phyloP scores from a whole-genome alignment of 2,888 invertebrate species.

The Omphaloscelis lunosa region DNA sequence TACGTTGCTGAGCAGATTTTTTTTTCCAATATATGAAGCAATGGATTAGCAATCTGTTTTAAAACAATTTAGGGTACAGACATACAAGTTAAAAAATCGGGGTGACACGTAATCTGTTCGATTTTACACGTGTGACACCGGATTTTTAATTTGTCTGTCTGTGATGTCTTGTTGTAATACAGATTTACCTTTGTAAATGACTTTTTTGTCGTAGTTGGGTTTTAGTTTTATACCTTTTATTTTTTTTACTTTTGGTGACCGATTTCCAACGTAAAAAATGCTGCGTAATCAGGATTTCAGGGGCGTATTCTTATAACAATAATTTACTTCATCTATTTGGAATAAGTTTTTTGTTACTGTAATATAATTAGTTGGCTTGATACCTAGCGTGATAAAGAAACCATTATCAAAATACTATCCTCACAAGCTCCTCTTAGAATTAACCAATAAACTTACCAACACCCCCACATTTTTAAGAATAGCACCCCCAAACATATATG shows the following conservation, averaged over 20 bases:
- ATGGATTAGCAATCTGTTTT: too few species aligned
- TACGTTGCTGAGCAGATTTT: too few species aligned
- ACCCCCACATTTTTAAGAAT: slow-evolving; percentile 38
- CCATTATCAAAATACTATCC: background rate
- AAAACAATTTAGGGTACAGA: too few species aligned
- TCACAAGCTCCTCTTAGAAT: background rate
- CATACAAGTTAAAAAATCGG: too few species aligned
- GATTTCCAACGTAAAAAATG: background rate
- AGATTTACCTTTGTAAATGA: too few species aligned
- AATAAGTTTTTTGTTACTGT: background rate
- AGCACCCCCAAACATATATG: slow-evolving; percentile 61
- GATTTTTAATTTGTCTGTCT: too few species aligned
- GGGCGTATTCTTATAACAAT: slow-evolving; percentile 12
- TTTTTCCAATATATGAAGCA: too few species aligned
- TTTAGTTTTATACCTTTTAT: too few species aligned
- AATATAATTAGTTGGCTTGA: background rate
- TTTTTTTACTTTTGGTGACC: background rate
- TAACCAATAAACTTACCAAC: background rate
- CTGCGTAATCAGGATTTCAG: slow-evolving; percentile 27
- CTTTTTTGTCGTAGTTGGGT: too few species aligned
- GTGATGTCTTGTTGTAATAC: too few species aligned
- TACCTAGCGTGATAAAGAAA: fast-evolving
- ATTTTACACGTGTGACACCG: too few species aligned
- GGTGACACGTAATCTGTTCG: too few species aligned
- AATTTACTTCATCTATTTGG: background rate